Evolutionary conservation across 2,797 vertebrate genomes (phyloP), one percentile per base, ranked within the genome.

Genomic region (Tadarida brasiliensis): DNA sequence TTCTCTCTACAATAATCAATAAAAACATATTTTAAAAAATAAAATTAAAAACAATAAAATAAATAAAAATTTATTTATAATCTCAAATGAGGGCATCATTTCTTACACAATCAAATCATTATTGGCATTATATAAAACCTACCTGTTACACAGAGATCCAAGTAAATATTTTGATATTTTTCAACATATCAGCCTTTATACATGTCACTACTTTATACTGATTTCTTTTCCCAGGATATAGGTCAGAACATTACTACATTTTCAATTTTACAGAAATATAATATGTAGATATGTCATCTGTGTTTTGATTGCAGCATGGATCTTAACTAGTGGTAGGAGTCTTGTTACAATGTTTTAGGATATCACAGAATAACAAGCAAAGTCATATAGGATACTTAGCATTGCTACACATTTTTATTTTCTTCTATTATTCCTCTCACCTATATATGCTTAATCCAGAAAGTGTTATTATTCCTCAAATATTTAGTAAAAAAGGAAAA

Each of bases 401-500:
- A 77, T 16, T 89, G 26, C 63, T 14, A 59, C 19, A 78, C 39
- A 70, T 35, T 54, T 65, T 91, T 5, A 47, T 94, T 95, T 81
- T 92, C 30, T 78, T 57, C n/a, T 95, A 2, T 26, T 16, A 8
- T 67, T 65, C 20, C 7, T 61, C 49, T 89, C 51, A 47, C 17
- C 5, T 93, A 22, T 39, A 71, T n/a, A 90, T 76, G 14, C 3
- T 84, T 80, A 95, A 68, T 56, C 26, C 15, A 59, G 74, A 87
- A 96, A 61, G 9, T 51, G 7, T 8, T 94, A 63, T 96, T 92
- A 84, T 49, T 94, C 90, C 93, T 90, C 81, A 98, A 88, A 92
- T 74, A 59, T 95, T 95, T 97, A 95, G 49, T 77, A 71, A 93
- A 73, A 91, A 96, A 94, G 73, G 73, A 94, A 73, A 65, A 30